Base-by-base conservation (phyloP, 2,113 vertebrate genomes). In the Cheilinus undulatus region DNA sequence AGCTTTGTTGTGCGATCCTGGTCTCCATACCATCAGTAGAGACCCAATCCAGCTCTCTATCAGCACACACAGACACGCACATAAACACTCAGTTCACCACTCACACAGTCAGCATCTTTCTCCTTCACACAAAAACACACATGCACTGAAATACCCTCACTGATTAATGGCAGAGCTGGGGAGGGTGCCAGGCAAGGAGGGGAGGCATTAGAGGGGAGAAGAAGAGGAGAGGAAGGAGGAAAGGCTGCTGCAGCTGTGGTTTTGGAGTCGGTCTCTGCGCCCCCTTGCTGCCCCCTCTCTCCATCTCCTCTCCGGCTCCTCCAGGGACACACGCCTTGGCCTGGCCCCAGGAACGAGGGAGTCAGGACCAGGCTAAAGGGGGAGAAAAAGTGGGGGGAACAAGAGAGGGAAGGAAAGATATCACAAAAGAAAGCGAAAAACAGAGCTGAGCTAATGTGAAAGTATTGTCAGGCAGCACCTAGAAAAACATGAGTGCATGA, bases 131-230 rank as follows among this genome's bases (percentile, higher is more conserved):
- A 80, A 40, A 72, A 54, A 78, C 43, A 58, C 76, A 87, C 73
- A 79, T 70, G 72, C 70, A 84, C 71, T 61, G 17, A 80, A 84
- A 82, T 88, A 88, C 79, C 78, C 85, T 69, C 89, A 85, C 83
- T 94, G 91, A 94, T 93, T 93, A 92, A 93, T 93, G 91, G 84
- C 90, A 92, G 92, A 89, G 83, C 61, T 90, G 86, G 89, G 86
- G 91, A 90, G 83, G 69, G 63, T 93, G 92, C 89, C 89, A 93
- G 90, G 87, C 76, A 49, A 86, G 75, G 69, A 82, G 82, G 50
- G 62, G 58, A 88, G 59, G 78, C 49, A 80, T 69, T 42, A 42
- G 11, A 82, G 70, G 51, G 66, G 38, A 75, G 68, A 64, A 78
- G 56, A 67, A 69, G 78, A 76, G 58, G 59, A 75, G 46, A 73